phyloP scores from a whole-genome alignment of 2,113 vertebrate genomes.

The Podiceps cristatus region DNA sequence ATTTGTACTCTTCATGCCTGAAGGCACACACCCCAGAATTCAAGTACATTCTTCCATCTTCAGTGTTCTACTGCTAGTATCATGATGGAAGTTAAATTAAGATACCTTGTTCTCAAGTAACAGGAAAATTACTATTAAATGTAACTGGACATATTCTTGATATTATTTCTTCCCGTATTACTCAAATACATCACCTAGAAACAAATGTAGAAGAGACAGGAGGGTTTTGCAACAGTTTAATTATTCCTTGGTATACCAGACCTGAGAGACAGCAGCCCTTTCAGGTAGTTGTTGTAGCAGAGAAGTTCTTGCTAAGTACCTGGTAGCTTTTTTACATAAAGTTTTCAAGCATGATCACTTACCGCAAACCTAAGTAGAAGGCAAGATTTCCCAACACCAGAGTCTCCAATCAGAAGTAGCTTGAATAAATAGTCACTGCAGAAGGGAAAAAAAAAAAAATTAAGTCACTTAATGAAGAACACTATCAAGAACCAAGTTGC shows the following conservation, averaged over 20 bases:
- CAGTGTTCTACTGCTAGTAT: background rate
- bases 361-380: slow-evolving; percentile 98
- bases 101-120: background rate
- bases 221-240: background rate
- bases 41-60: background rate
- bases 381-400: slow-evolving; percentile 97
- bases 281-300: background rate
- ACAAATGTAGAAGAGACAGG: background rate
- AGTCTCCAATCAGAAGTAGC: slow-evolving; percentile 97
- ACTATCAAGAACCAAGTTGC: background rate
- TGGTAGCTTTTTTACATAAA: background rate
- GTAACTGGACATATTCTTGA: background rate
- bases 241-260: background rate
- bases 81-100: background rate
- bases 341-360: slow-evolving; percentile 79
- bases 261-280: background rate
- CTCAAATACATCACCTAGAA: background rate
- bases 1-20: background rate
- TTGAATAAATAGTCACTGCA: slow-evolving; percentile 99
- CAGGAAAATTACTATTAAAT: background rate
- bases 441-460: slow-evolving; percentile 29
- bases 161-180: background rate
- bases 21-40: background rate
- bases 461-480: background rate
- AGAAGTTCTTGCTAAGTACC: background rate